Conservation (phyloP, 2,888 invertebrate genomes). For the Helleia helle region DNA sequence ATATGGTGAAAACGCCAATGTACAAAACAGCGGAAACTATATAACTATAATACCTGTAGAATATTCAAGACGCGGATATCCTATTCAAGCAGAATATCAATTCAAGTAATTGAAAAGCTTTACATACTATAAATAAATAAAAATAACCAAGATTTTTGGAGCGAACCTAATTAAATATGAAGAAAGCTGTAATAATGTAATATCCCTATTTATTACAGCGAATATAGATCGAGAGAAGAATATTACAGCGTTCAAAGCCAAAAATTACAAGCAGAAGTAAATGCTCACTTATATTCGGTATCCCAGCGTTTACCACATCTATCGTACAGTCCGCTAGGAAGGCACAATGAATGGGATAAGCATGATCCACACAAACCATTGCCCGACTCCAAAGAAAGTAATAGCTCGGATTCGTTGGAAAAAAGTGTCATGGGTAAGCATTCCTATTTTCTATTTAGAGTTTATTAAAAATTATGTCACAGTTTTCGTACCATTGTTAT, state of each 20-base stretch:
- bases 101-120: slow-evolving; percentile 76
- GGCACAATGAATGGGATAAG: slow-evolving; percentile 68
- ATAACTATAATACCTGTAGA: slow-evolving; percentile 76
- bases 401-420: slow-evolving; percentile 65
- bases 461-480: too few relatives aligned
- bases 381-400: slow-evolving; percentile 67
- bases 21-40: slow-evolving; percentile 68
- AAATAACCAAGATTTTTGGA: too few relatives aligned
- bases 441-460: background rate
- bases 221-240: slow-evolving; percentile 64
- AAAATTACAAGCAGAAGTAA: slow-evolving; percentile 65
- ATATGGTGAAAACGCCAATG: slow-evolving; percentile 62
- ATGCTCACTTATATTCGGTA: slow-evolving; percentile 73
- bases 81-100: slow-evolving; percentile 73
- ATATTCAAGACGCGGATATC: slow-evolving; percentile 70
- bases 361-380: slow-evolving; percentile 61
- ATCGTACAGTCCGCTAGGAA: slow-evolving; percentile 61
- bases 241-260: slow-evolving; percentile 67
- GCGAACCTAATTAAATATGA: too few relatives aligned
- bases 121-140: too few relatives aligned
- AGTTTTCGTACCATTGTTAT: too few relatives aligned
- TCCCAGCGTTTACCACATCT: slow-evolving; percentile 74
- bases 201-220: slow-evolving; percentile 30
- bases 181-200: background rate
- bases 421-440: slow-evolving; percentile 67